phyloP scores from a whole-genome alignment of 2,113 vertebrate genomes.

The Xerus inauris region DNA sequence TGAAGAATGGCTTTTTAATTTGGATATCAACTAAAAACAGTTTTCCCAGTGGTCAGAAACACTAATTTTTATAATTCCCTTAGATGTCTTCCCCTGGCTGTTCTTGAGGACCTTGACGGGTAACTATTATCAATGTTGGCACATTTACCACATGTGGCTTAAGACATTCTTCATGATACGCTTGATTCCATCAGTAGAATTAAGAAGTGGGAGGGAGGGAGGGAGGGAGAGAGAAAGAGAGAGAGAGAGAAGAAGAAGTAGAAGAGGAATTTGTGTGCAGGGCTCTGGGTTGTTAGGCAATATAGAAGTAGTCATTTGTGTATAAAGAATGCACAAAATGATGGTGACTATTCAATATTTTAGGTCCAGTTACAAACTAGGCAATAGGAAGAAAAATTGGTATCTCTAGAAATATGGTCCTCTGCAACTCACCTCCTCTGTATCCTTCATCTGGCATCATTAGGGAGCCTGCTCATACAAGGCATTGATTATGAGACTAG shows the following conservation, averaged over 20 bases:
- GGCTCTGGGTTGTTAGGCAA: background rate
- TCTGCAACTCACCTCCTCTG: background rate
- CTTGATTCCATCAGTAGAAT: background rate
- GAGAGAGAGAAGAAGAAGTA: no score
- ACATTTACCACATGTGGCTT: rapidly evolving
- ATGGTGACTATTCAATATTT: background rate
- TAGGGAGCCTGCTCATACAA: background rate
- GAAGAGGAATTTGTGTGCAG: background rate
- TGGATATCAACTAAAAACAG: background rate
- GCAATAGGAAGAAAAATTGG: background rate
- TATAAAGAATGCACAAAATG: background rate
- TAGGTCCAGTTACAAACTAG: background rate
- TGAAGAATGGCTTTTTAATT: background rate
- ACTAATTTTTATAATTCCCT: background rate
- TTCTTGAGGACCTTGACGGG: background rate
- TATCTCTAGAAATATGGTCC: background rate
- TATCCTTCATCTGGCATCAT: background rate
- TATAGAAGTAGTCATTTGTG: background rate
- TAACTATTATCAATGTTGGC: background rate
- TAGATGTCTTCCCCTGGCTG: background rate
- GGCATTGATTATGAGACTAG: background rate
- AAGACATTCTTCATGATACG: background rate
- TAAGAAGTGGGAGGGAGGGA: background rate
- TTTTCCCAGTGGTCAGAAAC: background rate
- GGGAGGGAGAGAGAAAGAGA: background rate